Evolutionary conservation across 2,888 invertebrate species (phyloP).

Genomic region (Marronus borbonicus): DNA sequence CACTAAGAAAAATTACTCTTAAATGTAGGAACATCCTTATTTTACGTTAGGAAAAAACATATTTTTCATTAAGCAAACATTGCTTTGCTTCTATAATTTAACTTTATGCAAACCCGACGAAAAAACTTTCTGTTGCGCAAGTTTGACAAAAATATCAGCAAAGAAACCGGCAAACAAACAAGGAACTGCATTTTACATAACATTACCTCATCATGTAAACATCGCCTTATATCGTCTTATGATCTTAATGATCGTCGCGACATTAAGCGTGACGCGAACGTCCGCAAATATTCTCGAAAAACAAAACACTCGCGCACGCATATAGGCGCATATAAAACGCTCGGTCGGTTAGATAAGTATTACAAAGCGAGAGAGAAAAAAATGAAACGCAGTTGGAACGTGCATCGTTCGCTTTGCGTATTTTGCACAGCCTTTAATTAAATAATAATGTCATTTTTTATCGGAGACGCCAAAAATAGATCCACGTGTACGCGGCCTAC

Average conservation of each 20-base stretch:
- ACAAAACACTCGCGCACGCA: conserved; percentile 10
- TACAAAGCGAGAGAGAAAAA: conserved; percentile 17
- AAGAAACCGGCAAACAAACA: conserved; percentile 11
- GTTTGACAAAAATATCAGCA: conserved; percentile 2
- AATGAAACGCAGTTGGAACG: conserved; percentile 35
- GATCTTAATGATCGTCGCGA: conserved; percentile 20
- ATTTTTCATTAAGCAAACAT: too few relatives aligned
- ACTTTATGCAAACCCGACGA: not conserved
- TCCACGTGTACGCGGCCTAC: conserved; percentile 48
- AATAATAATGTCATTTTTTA: conserved; percentile 46
- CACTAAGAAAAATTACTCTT: too few relatives aligned
- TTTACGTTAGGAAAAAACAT: too few relatives aligned
- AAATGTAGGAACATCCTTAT: too few relatives aligned
- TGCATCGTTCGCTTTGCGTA: conserved; percentile 38
- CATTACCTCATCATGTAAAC: conserved; percentile 4
- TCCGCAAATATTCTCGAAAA: conserved; percentile 25
- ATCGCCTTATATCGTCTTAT: conserved; percentile 29
- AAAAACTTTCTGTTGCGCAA: conserved; percentile 1
- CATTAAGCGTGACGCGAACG: conserved; percentile 11
- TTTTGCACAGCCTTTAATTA: conserved; percentile 43
- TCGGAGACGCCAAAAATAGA: conserved; percentile 46
- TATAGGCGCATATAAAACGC: not conserved
- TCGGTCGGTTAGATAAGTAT: conserved; percentile 31
- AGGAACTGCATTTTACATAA: conserved; percentile 38
- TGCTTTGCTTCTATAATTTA: not conserved